phyloP scores from a whole-genome alignment of 2,888 invertebrate genomes.

The Chloroclysta siterata region DNA sequence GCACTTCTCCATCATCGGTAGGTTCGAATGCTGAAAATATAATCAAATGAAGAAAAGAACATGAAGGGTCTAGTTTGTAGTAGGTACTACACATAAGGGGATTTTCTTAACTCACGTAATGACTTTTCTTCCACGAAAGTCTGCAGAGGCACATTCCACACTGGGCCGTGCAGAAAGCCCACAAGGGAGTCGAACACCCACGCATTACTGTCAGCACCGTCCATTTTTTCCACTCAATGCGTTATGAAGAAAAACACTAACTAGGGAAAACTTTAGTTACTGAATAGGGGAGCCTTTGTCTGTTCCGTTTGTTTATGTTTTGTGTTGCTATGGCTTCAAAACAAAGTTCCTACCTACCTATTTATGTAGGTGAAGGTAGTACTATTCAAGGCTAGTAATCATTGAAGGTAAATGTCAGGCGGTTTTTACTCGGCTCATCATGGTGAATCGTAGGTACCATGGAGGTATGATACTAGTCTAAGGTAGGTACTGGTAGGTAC shows the following conservation, averaged over 20 bases:
- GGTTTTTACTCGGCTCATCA: too few relatives aligned
- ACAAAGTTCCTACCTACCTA: neutral
- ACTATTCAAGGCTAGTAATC: too few relatives aligned
- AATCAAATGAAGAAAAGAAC: neutral
- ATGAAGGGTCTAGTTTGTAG: neutral
- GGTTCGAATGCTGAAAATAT: slow-evolving; percentile 92
- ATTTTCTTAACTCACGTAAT: slow-evolving; percentile 86
- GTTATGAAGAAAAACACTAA: neutral
- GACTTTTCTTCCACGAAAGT: slow-evolving; percentile 97
- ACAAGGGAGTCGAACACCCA: slow-evolving; percentile 97
- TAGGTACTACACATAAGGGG: neutral
- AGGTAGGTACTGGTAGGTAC: too few relatives aligned
- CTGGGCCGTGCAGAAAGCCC: slow-evolving; percentile 95
- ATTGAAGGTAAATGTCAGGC: too few relatives aligned
- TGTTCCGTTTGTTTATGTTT: slow-evolving; percentile 63
- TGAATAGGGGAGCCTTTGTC: slow-evolving; percentile 34
- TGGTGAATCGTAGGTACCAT: too few relatives aligned
- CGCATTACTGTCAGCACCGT: slow-evolving; percentile 86
- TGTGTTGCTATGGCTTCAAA: slow-evolving; percentile 54
- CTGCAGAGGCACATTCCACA: slow-evolving; percentile 96
- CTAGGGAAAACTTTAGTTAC: neutral
- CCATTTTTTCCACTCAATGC: slow-evolving; percentile 49
- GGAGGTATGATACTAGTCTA: too few relatives aligned
- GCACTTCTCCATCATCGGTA: slow-evolving; percentile 84
- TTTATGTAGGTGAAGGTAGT: too few relatives aligned